Evolutionary conservation across 2,888 invertebrate genomes (phyloP).

Genomic region (Theodoxus fluviatilis): DNA sequence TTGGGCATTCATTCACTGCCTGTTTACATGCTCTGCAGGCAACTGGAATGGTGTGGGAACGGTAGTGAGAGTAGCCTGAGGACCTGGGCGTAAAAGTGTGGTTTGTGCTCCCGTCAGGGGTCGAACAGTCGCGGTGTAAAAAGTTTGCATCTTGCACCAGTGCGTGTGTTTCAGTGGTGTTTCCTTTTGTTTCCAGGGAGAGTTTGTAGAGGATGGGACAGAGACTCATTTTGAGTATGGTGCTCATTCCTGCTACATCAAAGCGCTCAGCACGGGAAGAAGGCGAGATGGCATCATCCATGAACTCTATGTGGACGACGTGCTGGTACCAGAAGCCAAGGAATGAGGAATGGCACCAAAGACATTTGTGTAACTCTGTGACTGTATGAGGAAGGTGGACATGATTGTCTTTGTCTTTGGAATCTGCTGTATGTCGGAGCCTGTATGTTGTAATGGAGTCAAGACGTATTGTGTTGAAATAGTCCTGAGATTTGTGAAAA

Average conservation of each 20-base stretch:
- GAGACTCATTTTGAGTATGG: slow-evolving; percentile 79
- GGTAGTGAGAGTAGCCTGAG: no score
- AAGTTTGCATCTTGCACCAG: not conserved
- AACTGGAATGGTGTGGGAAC: no score
- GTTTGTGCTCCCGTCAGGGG: no score
- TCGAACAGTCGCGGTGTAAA: no score
- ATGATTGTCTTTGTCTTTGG: no score
- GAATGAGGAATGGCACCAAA: slow-evolving; percentile 38
- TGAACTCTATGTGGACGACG: slow-evolving; percentile 69
- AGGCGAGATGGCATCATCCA: slow-evolving; percentile 73
- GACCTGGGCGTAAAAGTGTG: no score
- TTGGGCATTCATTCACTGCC: no score
- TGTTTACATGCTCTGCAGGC: no score
- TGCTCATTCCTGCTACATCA: slow-evolving; percentile 68
- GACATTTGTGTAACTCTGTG: no score
- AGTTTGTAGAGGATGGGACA: slow-evolving; percentile 84
- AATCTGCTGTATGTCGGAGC: no score
- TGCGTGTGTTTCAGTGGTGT: not conserved
- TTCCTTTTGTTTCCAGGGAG: slow-evolving; percentile 70
- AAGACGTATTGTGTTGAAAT: no score
- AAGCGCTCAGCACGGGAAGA: slow-evolving; percentile 70
- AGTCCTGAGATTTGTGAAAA: slow-evolving; percentile 28
- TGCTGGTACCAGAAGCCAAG: slow-evolving; percentile 41
- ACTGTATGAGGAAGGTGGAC: not conserved
- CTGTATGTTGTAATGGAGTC: no score